Conservation (phyloP, 2,888 invertebrate species). For the Dryomyza anilis region DNA sequence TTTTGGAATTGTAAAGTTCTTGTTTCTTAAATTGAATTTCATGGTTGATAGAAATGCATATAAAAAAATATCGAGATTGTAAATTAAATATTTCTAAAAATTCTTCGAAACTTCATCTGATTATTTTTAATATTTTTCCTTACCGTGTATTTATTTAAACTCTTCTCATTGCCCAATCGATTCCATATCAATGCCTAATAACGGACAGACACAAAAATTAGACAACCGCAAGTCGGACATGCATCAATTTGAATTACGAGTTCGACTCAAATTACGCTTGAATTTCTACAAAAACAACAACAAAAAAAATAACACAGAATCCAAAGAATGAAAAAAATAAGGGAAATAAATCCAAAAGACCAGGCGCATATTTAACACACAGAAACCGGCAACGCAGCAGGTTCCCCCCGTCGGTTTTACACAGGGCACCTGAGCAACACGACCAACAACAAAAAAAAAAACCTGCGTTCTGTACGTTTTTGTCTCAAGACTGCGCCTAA, state of each 20-base stretch:
- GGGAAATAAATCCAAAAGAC: neutral
- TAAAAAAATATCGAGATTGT: too few relatives aligned
- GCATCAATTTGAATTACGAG: conserved; percentile 45
- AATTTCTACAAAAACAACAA: too few relatives aligned
- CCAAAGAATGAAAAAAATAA: neutral
- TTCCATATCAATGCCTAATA: conserved; percentile 44
- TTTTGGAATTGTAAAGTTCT: too few relatives aligned
- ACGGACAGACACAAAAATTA: neutral
- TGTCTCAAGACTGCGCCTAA: neutral
- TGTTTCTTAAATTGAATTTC: too few relatives aligned
- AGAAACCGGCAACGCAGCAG: conserved; percentile 29
- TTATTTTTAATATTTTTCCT: neutral
- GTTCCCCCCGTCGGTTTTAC: conserved; percentile 6
- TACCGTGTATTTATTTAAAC: conserved; percentile 19
- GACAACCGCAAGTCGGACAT: conserved; percentile 20
- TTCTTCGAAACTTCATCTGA: neutral
- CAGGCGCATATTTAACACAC: conserved; percentile 26
- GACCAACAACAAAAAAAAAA: neutral
- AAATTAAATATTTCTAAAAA: neutral
- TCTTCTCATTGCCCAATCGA: conserved; percentile 44
- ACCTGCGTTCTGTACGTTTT: conserved; percentile 3
- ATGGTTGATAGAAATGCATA: too few relatives aligned
- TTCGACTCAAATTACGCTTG: conserved; percentile 34
- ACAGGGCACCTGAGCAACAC: conserved; percentile 26
- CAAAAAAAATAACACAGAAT: too few relatives aligned